Base-by-base conservation (phyloP, 2,888 invertebrate species). In the Drosophila fulvimacula region DNA sequence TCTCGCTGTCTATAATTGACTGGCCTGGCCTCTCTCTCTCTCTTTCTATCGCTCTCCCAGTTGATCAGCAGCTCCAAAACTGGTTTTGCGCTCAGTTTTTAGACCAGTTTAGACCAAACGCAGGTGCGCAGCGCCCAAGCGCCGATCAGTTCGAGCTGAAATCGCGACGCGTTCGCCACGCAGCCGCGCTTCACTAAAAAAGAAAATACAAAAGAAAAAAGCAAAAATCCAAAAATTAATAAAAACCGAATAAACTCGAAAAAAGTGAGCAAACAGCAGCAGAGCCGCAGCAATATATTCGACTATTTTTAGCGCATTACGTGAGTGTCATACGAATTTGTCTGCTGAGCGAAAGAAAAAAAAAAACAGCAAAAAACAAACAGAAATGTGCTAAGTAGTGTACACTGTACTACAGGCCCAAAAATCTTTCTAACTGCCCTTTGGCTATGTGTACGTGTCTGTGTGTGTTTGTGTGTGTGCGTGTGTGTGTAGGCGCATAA, bases 231-330 rank as follows among this genome's bases (percentile, higher is more conserved):
- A 27, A 41, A 57, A 44, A 41, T 13, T 41, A 32, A 17, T 38
- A 60, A 57, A 66, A 69, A 39, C 24, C 46, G 30, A 52, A 52
- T 38, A 65, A 69, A 73, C 49, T 70, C 73, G 77, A 52, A 19
- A 39, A 44, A 64, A 24, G 19, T 36, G 38, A 52, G 24, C 24
- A 65, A 49, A 44, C 62, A 55, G 48, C 62, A 56, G 46, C 73
- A 72, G 32, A 49, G 49, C 62, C 52, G 44, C 62, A 56, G 48
- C 73, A 72, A 39, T 48, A 67, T 68, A 81, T 75, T 83, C 74
- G 81, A 88, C 84, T 85, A 85, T 85, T 85, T 85, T 89, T 87
- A 85, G 85, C 82, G 71, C 48, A 85, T 85, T 85, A 85, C 85
- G 85, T 85, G 85, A 85, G 85, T 89, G 85, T 85, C 73, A 85